Conservation (phyloP, 1,140 invertebrate species). For the Drosophila lini region DNA sequence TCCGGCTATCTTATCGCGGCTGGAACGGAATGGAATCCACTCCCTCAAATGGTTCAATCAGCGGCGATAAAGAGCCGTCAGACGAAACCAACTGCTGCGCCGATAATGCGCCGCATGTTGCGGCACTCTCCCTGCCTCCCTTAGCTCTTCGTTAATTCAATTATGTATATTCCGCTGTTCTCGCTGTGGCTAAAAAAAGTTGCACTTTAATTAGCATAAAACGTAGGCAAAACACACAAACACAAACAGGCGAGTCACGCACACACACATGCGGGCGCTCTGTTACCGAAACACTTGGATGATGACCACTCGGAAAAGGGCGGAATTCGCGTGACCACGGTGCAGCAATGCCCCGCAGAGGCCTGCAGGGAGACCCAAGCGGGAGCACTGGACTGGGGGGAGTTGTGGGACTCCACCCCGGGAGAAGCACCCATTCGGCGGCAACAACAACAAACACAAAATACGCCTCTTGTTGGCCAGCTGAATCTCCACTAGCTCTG, state of each 20-base stretch:
- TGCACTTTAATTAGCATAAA: conserved; percentile 79
- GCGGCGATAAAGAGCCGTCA: conserved; percentile 59
- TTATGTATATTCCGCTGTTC: conserved; percentile 49
- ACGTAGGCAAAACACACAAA: conserved; percentile 43
- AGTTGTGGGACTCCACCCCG: conserved; percentile 52
- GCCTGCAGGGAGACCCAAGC: conserved; percentile 8
- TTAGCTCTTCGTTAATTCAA: conserved; percentile 56
- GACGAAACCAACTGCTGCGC: conserved; percentile 42
- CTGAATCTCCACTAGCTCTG: conserved; percentile 60
- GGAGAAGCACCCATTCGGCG: conserved; percentile 53
- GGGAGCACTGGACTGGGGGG: conserved; percentile 15
- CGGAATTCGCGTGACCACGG: conserved; percentile 73
- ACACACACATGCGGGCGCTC: conserved; percentile 37
- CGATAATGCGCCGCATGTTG: conserved; percentile 43
- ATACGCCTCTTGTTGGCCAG: conserved; percentile 27
- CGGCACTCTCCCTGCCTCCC: conserved; percentile 5
- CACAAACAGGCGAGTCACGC: conserved; percentile 16
- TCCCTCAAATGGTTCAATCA: conserved; percentile 56
- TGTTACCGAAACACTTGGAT: conserved; percentile 37
- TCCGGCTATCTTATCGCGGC: conserved; percentile 59
- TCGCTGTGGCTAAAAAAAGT: conserved; percentile 62
- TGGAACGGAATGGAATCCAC: conserved; percentile 25
- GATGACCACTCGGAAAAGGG: conserved; percentile 48
- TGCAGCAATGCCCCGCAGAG: conserved; percentile 5
- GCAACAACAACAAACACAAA: conserved; percentile 43